phyloP scores from a whole-genome alignment of 1,140 invertebrate species.

The Bombus haemorrhoidalis region DNA sequence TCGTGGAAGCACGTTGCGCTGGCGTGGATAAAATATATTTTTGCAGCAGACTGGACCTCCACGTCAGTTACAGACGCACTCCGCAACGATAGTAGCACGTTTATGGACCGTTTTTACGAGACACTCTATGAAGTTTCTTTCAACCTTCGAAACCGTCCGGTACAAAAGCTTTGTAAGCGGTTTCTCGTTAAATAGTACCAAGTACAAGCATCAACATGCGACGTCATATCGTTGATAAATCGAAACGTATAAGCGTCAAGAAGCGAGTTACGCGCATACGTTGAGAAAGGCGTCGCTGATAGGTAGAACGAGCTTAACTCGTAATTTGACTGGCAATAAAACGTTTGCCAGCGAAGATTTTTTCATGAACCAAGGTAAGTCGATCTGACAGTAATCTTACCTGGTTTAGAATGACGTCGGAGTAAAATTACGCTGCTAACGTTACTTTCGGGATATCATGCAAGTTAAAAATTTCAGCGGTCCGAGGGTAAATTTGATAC shows the following conservation, averaged over 20 bases:
- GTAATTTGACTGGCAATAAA: too few species aligned
- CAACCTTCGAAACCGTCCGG: slow-evolving; percentile 46
- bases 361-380: background rate
- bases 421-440: background rate
- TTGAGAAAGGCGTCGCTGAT: too few species aligned
- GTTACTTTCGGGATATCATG: background rate
- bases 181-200: slow-evolving; percentile 26
- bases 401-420: background rate
- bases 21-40: slow-evolving; percentile 73
- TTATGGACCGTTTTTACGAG: slow-evolving; percentile 74
- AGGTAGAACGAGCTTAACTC: too few species aligned
- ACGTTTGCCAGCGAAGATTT: too few species aligned
- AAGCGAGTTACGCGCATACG: background rate
- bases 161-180: slow-evolving; percentile 50
- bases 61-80: slow-evolving; percentile 73
- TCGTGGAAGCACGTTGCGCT: slow-evolving; percentile 48
- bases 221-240: background rate
- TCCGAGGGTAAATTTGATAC: background rate
- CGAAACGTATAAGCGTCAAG: background rate
- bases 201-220: background rate
- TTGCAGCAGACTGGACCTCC: slow-evolving; percentile 58
- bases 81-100: slow-evolving; percentile 69
- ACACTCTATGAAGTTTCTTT: slow-evolving; percentile 33
- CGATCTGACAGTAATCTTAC: background rate
- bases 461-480: background rate